Evolutionary conservation across 2,888 invertebrate genomes (phyloP).

Genomic region (Cheiracanthium punctorium): DNA sequence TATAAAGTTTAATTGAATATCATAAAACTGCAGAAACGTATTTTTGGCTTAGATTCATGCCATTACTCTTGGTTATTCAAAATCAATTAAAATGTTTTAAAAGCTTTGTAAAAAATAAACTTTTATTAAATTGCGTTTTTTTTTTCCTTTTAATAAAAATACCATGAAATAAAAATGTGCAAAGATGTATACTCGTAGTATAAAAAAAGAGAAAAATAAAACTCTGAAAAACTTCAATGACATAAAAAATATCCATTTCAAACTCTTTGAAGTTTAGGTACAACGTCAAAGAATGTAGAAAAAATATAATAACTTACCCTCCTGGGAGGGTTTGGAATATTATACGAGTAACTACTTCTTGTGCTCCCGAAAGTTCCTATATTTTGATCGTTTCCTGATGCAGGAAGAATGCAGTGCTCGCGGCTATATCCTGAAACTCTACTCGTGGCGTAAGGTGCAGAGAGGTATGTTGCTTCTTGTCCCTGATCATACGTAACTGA

Average conservation of each 20-base stretch:
- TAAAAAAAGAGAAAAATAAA: not conserved
- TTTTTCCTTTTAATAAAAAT: too few relatives aligned
- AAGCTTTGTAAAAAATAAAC: too few relatives aligned
- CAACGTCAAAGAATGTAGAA: not conserved
- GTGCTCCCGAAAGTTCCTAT: conserved; percentile 65
- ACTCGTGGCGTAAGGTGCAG: conserved; percentile 68
- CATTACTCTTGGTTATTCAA: too few relatives aligned
- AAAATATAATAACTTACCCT: conserved; percentile 28
- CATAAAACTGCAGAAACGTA: too few relatives aligned
- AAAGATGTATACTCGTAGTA: not conserved
- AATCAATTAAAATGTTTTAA: too few relatives aligned
- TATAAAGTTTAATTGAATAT: too few relatives aligned
- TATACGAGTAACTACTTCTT: conserved; percentile 64
- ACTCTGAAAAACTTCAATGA: too few relatives aligned
- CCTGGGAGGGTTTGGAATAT: conserved; percentile 61
- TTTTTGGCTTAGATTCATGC: too few relatives aligned
- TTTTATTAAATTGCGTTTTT: too few relatives aligned
- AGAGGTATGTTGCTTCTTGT: conserved; percentile 64
- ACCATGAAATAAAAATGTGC: too few relatives aligned
- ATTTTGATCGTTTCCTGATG: conserved; percentile 40
- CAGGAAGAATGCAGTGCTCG: conserved; percentile 45
- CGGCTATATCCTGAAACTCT: conserved; percentile 59
- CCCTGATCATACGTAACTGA: conserved; percentile 60
- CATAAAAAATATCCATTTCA: too few relatives aligned
- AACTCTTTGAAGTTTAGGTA: too few relatives aligned